A percentile compares a stretch with the other conserved stretches of the same genome.
phyloP scores from a whole-genome alignment of 92 coral and sea anemone genomes.

The Epizoanthus scotinus region DNA sequence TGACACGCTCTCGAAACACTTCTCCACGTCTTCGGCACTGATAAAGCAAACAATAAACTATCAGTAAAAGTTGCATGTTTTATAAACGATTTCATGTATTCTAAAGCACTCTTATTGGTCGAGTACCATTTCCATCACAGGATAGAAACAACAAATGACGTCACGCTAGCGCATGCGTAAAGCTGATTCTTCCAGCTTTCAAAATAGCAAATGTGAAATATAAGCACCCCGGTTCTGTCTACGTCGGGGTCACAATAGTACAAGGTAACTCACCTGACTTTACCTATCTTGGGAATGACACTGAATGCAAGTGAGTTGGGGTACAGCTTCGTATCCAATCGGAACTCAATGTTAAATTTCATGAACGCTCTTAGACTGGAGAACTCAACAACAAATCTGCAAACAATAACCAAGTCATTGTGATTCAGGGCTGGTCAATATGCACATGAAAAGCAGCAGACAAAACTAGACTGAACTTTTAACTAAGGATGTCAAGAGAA shows the following conservation, averaged over 20 bases:
- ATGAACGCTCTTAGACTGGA: constrained; percentile 49
- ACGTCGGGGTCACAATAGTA: not conserved
- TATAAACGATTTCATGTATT: not conserved
- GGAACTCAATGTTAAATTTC: constrained; percentile 47
- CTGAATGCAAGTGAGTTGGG: constrained; percentile 45
- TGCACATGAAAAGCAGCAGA: too few species aligned
- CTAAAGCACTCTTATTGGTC: too few species aligned
- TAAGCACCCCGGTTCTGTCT: too few species aligned
- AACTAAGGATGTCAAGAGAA: too few species aligned
- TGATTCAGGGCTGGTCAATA: not conserved
- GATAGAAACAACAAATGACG: not conserved
- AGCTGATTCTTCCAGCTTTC: too few species aligned
- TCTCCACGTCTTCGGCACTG: constrained; percentile 48
- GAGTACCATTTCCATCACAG: constrained; percentile 33
- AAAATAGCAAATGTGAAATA: too few species aligned
- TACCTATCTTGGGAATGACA: constrained; percentile 42
- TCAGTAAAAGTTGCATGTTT: not conserved
- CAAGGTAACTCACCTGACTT: constrained; percentile 24
- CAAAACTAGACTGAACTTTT: too few species aligned
- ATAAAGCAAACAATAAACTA: not conserved
- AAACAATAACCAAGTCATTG: not conserved
- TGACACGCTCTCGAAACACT: constrained; percentile 33
- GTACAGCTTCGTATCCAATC: constrained; percentile 41
- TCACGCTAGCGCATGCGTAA: not conserved
- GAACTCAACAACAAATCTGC: constrained; percentile 58